phyloP scores from a whole-genome alignment of 2,888 invertebrate genomes.

The Acanthosoma haemorrhoidale region DNA sequence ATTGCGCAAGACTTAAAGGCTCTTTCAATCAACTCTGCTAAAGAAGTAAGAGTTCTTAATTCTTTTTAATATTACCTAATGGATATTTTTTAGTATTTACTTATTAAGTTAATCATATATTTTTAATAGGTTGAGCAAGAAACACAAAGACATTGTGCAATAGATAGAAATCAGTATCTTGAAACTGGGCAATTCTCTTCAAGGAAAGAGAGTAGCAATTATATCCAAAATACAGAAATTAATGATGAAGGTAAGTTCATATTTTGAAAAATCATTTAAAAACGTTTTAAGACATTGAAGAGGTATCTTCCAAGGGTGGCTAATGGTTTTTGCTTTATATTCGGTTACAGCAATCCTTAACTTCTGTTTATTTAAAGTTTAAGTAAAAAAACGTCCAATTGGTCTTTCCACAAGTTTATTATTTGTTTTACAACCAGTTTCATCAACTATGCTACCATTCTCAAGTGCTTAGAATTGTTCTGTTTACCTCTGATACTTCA shows the following conservation, averaged over 20 bases:
- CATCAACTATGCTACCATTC: too few relatives aligned
- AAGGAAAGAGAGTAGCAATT: constrained; percentile 28
- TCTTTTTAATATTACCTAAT: neutral
- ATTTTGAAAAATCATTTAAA: too few relatives aligned
- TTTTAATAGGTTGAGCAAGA: constrained; percentile 44
- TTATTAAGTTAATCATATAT: neutral
- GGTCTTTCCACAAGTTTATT: too few relatives aligned
- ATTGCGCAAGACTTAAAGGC: constrained; percentile 28
- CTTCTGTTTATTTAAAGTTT: too few relatives aligned
- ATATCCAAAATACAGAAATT: constrained; percentile 28
- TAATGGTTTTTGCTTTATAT: too few relatives aligned
- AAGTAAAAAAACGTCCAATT: too few relatives aligned
- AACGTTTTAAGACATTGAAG: neutral
- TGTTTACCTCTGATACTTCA: too few relatives aligned
- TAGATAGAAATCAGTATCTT: constrained; percentile 67
- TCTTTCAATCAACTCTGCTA: constrained; percentile 15
- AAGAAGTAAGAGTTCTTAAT: constrained; percentile 6
- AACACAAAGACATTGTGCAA: constrained; percentile 42
- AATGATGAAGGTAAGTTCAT: constrained; percentile 30
- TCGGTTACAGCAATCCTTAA: too few relatives aligned
- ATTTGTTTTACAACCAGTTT: too few relatives aligned
- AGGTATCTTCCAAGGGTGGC: too few relatives aligned
- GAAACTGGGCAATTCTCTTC: constrained; percentile 65
- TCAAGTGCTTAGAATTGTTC: too few relatives aligned
- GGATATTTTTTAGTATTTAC: neutral